phyloP scores from a whole-genome alignment of 2,888 invertebrate species.

The Himalopsyche japonica region DNA sequence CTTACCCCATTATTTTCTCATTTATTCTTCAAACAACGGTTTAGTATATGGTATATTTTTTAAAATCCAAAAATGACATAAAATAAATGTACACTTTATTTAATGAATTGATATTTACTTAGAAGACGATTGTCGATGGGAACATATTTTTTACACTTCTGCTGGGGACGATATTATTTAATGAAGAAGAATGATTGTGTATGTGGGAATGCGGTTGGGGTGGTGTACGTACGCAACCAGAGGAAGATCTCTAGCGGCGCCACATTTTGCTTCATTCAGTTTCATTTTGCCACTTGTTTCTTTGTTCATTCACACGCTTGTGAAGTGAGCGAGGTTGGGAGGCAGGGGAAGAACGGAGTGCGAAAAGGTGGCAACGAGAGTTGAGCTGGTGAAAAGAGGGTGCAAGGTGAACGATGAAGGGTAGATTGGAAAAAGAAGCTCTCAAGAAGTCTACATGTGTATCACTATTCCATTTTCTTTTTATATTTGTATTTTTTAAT shows the following conservation, averaged over 20 bases:
- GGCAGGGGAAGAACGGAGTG: not conserved
- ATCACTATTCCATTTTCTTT: not conserved
- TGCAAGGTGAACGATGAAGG: constrained; percentile 2
- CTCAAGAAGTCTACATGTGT: not conserved
- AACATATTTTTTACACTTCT: not conserved
- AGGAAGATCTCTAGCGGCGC: not conserved
- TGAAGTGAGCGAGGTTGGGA: not conserved
- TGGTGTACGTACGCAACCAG: too few relatives aligned
- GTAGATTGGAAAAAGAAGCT: not conserved
- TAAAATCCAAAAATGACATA: too few relatives aligned
- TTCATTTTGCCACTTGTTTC: constrained; percentile 33
- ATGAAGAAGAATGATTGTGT: not conserved
- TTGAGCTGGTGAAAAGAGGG: constrained; percentile 3
- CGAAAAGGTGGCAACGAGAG: not conserved
- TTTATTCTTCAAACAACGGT: too few relatives aligned
- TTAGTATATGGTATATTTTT: too few relatives aligned
- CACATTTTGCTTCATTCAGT: not conserved
- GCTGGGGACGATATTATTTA: not conserved
- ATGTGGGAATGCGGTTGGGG: not conserved
- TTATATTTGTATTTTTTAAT: too few relatives aligned
- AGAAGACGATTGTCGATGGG: too few relatives aligned
- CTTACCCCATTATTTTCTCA: too few relatives aligned
- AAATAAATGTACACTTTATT: too few relatives aligned
- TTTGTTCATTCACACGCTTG: constrained; percentile 38
- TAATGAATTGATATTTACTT: too few relatives aligned